Evolutionary conservation across 2,113 vertebrate genomes (phyloP), one percentile per base, ranked within the genome.

Genomic region (Pungitius pungitius): DNA sequence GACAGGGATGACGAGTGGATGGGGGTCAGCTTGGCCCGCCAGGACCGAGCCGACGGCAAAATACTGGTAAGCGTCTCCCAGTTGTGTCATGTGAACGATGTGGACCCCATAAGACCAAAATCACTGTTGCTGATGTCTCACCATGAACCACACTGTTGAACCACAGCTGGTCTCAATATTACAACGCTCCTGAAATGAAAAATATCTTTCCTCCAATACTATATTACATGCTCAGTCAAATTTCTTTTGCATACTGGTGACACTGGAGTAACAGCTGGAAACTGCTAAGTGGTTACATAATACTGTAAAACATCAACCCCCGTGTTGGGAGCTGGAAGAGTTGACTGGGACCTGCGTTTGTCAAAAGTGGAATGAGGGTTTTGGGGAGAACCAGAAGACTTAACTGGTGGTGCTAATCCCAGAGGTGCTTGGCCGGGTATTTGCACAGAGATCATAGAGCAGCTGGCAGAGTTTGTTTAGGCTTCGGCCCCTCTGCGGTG

Each of bases 1-100:
- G 96, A 99, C 90, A 89, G 96, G 67, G 94, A 97, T 17, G 91
- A 99, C 3, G 97, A 99, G 90, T 99, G 98, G 98, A 99, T 99
- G 97, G 98, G 98, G 0, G 97, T 99, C 83, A 99, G 95, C 83
- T 89, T 99, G 87, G 95, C 97, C 40, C 94, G 97, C 42, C 98
- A 99, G 93, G 90, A 96, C 17, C 94, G 79, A 78, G 89, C 93
- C 47, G 90, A 93, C 13, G 97, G 98, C 84, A 95, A 90, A 17
- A 93, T 99, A 76, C 87, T 99, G 95, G 98, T 99, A 93, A 94
- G 96, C 40, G 35, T 43, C 55, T 35, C 64, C 69, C 60, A 62
- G 64, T 42, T 65, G 55, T 83, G 86, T 82, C 87, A 89, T 77
- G 54, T 33, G n/a, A 88, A 80, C 77, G 82, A 85, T 66, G 69